phyloP scores from a whole-genome alignment of 2,797 vertebrate genomes.

The Halcyon leucocephala region DNA sequence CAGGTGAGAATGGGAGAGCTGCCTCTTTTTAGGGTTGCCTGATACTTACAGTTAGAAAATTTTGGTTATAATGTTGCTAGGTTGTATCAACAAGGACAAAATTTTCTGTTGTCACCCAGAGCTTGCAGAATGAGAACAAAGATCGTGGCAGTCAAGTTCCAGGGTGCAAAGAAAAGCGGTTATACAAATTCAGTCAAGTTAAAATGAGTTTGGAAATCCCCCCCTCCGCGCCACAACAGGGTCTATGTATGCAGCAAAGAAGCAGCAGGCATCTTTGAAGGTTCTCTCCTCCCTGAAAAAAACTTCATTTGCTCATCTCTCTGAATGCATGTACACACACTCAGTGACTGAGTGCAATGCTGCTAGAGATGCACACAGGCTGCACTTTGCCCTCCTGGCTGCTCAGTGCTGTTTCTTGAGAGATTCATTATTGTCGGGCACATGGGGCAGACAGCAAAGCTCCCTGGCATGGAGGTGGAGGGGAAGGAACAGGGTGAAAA shows the following conservation, averaged over 20 bases:
- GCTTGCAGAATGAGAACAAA: neutral
- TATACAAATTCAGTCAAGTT: neutral
- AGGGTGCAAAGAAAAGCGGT: neutral
- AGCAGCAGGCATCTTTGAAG: neutral
- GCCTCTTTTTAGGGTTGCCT: neutral
- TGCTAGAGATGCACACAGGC: accelerated
- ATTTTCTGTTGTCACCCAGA: neutral
- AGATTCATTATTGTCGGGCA: neutral
- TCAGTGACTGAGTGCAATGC: accelerated
- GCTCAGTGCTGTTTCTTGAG: neutral
- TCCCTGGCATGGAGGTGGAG: neutral
- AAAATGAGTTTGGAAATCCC: neutral
- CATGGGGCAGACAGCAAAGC: neutral
- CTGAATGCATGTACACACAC: too few species aligned
- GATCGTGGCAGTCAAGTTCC: neutral
- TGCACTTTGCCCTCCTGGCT: neutral
- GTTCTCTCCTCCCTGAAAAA: neutral
- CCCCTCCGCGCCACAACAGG: neutral
- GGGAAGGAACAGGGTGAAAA: neutral
- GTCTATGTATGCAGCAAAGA: neutral
- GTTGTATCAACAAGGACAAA: neutral
- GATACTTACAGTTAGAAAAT: neutral
- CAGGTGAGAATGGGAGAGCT: neutral
- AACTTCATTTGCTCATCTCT: neutral
- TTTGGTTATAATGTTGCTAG: neutral